Base-by-base conservation (phyloP, 2,888 invertebrate genomes). In the Meandrusa payeni region DNA sequence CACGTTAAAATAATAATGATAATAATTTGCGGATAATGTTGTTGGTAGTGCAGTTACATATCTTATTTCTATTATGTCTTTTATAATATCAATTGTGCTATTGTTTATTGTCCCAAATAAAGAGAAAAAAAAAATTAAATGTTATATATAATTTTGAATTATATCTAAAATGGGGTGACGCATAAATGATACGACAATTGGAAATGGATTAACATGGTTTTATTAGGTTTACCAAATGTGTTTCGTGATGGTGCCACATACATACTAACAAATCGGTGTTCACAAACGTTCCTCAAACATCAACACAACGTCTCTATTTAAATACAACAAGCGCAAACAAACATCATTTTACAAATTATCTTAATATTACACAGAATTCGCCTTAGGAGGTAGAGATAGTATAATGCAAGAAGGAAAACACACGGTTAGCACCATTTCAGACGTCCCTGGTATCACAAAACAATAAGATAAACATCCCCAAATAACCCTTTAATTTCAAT, bases 141-240 rank as follows among this genome's bases (percentile, higher is more conserved):
- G n/a, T n/a, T n/a, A n/a, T n/a, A n/a, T n/a, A n/a, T n/a, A n/a
- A n/a, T 15, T 3, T 15, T 15, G 17, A 17, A 17, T 7, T 6
- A 3, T 6, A 11, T 29, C 17, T 15, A 1, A 9, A 34, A 39
- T 13, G 2, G 31, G 29, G 5, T 31, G n/a, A 17, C 2, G 7
- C n/a, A 36, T 22, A 34, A 44, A 28, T 37, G 28, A 44, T 38
- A 47, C 19, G 27, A 11, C 22, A 2, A n/a, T 24, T 44, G 32
- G 29, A 41, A 60, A 58, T 68, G 67, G 77, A 83, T 78, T 81
- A 82, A 85, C 81, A 83, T 85, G 76, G 72, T 74, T 85, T 85
- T 86, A 83, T 83, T 86, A 71, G 75, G 69, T 76, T 80, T 73
- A 80, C 76, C 75, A 81, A 77, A 76, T 75, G 74, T 79, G 77